phyloP scores from a whole-genome alignment of 2,113 vertebrate genomes.

The Nannospalax galili region DNA sequence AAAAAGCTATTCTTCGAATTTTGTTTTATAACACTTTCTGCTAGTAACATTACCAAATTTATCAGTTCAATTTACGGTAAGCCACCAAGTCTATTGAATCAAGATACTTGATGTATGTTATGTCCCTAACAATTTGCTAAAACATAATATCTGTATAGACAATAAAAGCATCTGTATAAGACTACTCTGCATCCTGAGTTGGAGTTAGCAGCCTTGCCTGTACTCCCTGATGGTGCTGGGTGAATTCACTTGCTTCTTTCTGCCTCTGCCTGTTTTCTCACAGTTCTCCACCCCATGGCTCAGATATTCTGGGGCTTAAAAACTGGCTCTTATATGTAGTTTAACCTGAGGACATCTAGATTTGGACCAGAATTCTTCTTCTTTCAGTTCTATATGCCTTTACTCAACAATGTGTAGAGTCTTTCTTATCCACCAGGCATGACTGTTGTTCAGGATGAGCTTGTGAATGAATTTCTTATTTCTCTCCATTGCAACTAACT shows the following conservation, averaged over 20 bases:
- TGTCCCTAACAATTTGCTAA: background rate
- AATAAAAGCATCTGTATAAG: background rate
- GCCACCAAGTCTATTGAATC: background rate
- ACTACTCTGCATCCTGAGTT: background rate
- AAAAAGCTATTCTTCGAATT: background rate
- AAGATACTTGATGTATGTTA: constrained; percentile 7
- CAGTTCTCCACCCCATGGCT: rapidly evolving
- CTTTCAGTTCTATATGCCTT: background rate
- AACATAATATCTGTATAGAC: background rate
- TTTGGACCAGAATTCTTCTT: background rate
- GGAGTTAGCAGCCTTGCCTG: rapidly evolving
- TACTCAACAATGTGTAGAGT: background rate
- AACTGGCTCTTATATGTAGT: background rate
- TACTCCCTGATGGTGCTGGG: background rate
- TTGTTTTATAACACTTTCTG: constrained; percentile 21
- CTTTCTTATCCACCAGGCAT: no score
- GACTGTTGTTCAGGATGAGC: background rate
- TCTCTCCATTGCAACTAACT: background rate
- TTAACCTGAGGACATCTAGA: background rate
- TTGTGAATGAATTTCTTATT: background rate
- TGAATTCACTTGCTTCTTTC: background rate
- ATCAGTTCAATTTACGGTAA: background rate
- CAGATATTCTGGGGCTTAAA: background rate
- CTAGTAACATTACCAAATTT: constrained; percentile 22
- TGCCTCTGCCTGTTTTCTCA: background rate